Evolutionary conservation across 2,113 vertebrate species (phyloP), one percentile per base, ranked within the genome.

Genomic region (Oryzias melastigma): DNA sequence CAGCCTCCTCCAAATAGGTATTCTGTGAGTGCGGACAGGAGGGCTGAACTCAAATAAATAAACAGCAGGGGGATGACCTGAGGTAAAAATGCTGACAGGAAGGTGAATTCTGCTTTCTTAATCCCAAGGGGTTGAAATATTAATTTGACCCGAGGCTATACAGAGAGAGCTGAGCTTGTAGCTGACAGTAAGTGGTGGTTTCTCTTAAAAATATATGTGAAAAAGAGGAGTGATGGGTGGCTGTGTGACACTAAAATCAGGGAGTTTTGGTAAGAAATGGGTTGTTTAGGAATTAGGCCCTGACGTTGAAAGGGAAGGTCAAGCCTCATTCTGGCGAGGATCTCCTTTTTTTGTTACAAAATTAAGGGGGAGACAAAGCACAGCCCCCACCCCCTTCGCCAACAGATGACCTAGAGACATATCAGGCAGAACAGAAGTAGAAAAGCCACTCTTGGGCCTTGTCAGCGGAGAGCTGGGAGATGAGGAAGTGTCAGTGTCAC

Each of bases 51-150:
- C 47, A 85, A 90, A 91, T 94, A 86, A 85, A 89, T 78, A 85
- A 82, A 86, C 73, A 80, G 56, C 58, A 64, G 58, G 61, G 35
- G 71, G 73, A 83, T 54, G 41, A 74, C 60, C 73, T 62, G 62
- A 68, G 60, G 76, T 75, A 73, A 73, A 86, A 88, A 79, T 59
- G 91, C 93, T 95, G 94, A 94, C 90, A 89, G 90, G 85, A 92
- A 87, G 85, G 66, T 82, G 91, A 88, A 87, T 84, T 20, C 65
- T 84, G 90, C 85, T 81, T 7, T 54, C 71, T 75, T 82, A 90
- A 91, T 91, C 94, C 90, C 93, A 88, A 90, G 94, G 93, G 95
- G 93, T 85, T 95, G 88, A 96, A 96, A 97, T 97, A 95, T 96
- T 95, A 95, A 96, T 96, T 92, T 94, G 88, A 91, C 95, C 95